These are phyloP conservation scores for Syngnathus floridae DNA, from an alignment of 2,113 vertebrate species.

Conservation along the genomic window DNA sequence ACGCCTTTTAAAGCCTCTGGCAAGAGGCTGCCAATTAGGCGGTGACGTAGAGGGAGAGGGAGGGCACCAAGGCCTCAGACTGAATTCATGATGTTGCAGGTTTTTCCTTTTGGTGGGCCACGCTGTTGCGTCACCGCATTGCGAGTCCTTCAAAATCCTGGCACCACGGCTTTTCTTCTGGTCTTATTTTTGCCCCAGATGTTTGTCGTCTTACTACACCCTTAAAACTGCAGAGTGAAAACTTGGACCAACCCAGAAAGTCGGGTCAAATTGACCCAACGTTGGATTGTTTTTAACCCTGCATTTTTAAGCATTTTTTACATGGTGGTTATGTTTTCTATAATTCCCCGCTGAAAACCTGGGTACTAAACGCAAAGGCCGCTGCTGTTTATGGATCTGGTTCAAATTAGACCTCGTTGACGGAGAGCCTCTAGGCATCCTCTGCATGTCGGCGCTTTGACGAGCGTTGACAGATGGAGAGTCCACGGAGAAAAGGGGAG, in stretches of 20 bases:
- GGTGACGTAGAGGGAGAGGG: not conserved
- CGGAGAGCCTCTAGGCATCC: constrained; percentile 30
- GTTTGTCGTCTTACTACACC: too few relatives aligned
- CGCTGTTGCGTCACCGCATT: not conserved
- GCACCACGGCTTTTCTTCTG: not conserved
- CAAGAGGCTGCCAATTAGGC: constrained; percentile 3
- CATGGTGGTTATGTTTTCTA: not conserved
- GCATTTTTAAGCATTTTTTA: too few relatives aligned
- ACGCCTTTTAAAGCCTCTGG: constrained; percentile 7
- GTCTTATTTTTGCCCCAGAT: not conserved
- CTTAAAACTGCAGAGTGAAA: too few relatives aligned
- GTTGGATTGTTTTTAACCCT: too few relatives aligned
- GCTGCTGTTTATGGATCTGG: constrained; percentile 20
- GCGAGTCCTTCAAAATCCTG: not conserved
- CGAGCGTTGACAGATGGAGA: constrained; percentile 44
- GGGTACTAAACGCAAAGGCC: not conserved
- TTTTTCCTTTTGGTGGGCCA: not conserved
- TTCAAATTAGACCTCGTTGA: constrained; percentile 27
- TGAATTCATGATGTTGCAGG: not conserved
- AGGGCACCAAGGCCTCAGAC: not conserved
- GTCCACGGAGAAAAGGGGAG: constrained; percentile 21
- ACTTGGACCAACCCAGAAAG: too few relatives aligned
- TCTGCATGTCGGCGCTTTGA: constrained; percentile 13
- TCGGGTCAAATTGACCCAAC: too few relatives aligned
- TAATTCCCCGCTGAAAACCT: not conserved